Conservation (phyloP, 2,797 vertebrate genomes). For the Sebastes cheni region DNA sequence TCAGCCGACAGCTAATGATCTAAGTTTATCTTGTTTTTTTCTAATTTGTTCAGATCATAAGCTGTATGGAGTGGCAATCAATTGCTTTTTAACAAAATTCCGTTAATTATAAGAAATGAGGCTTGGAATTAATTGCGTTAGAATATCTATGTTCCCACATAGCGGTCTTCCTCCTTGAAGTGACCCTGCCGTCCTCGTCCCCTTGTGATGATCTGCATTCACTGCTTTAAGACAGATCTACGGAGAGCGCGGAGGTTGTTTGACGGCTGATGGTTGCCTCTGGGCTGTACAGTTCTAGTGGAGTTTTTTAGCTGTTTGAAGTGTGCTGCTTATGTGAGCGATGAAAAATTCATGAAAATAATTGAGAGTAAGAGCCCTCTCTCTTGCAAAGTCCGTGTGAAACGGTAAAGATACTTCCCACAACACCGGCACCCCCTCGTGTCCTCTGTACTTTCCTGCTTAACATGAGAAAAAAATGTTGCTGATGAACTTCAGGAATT, state of each 20-base stretch:
- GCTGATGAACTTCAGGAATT: background rate
- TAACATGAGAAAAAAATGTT: background rate
- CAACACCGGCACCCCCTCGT: background rate
- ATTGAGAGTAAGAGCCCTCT: conserved; percentile 40
- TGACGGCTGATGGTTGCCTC: conserved; percentile 56
- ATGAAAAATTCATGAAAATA: conserved; percentile 61
- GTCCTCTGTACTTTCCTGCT: background rate
- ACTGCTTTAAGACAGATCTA: conserved; percentile 35
- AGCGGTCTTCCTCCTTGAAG: conserved; percentile 26
- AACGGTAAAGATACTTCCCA: conserved; percentile 26
- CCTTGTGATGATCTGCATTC: conserved; percentile 22
- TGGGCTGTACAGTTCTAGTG: conserved; percentile 47
- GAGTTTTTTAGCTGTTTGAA: conserved; percentile 56
- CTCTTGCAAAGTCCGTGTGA: conserved; percentile 31
- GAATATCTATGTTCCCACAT: background rate
- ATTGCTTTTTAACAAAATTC: background rate
- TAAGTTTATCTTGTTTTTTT: conserved; percentile 1
- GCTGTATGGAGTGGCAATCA: conserved; percentile 1
- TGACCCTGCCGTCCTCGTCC: conserved; percentile 22
- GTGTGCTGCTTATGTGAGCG: conserved; percentile 45
- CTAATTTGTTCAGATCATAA: background rate
- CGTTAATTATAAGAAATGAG: background rate
- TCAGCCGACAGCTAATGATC: background rate
- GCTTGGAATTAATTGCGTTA: background rate
- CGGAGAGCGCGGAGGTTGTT: conserved; percentile 26